phyloP scores from a whole-genome alignment of 2,797 vertebrate species.

The Gymnocypris eckloni region DNA sequence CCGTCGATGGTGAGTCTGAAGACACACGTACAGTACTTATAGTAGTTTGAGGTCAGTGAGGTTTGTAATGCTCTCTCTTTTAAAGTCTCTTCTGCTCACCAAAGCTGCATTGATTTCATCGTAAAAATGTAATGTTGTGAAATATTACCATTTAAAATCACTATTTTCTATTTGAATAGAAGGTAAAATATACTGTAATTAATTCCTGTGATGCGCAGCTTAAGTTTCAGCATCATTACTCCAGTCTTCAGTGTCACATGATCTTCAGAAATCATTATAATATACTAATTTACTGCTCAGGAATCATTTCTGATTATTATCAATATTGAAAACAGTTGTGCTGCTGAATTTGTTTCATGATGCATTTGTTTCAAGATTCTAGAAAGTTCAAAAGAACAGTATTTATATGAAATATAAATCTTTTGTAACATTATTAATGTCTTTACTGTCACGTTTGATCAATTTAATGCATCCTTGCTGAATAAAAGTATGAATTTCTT shows the following conservation, averaged over 20 bases:
- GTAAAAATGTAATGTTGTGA: background rate
- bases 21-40: background rate
- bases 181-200: background rate
- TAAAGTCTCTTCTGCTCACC: background rate
- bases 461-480: background rate
- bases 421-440: background rate
- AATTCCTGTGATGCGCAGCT: background rate
- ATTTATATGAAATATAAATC: background rate
- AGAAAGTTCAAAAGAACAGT: background rate
- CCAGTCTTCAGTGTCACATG: background rate
- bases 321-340: background rate
- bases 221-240: background rate
- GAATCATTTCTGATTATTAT: background rate
- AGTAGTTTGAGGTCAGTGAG: background rate
- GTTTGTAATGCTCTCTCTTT: background rate
- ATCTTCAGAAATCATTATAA: background rate
- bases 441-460: background rate
- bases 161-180: background rate
- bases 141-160: background rate
- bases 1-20: constrained; percentile 86
- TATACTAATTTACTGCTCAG: background rate
- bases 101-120: background rate
- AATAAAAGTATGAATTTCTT: background rate
- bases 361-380: background rate
- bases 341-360: background rate